Evolutionary conservation across 2,113 vertebrate species (phyloP), one percentile per base, ranked within the genome.

Genomic region (Corythaeola cristata): DNA sequence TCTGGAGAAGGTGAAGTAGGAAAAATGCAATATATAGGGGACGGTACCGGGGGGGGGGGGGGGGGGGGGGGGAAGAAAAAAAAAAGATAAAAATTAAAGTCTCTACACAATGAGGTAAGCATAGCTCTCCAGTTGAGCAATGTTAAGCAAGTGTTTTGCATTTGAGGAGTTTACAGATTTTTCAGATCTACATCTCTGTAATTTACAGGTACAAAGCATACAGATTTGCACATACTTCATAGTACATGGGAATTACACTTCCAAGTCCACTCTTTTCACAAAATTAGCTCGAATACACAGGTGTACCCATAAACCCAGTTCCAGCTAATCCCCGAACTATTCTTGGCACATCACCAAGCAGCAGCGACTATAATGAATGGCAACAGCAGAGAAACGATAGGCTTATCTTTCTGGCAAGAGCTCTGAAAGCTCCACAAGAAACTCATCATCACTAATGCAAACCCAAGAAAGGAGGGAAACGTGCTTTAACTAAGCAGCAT

Each of bases 391-490:
- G 44, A 81, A 76, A 62, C 0, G 13, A 82, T 55, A 91, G 74
- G 20, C 58, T 93, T 95, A 91, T 94, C 94, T 97, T 78, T 87
- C 90, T 92, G 75, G 75, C 76, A 96, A 84, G 66, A 76, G 50
- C 64, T 90, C 77, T 50, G 53, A 92, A 82, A 96, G 77, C 53
- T 75, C 71, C 69, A 59, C 3, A 3, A 83, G 62, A 87, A 96
- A 90, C 94, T 91, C 92, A 66, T 93, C 82, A 89, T 74, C 79
- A 58, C 69, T 83, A 82, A 89, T 41, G 58, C 82, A 93, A 91
- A 90, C 33, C 58, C 45, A 26, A 88, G 82, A 79, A 80, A 66
- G 66, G 28, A 58, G 60, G 32, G 45, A 94, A 94, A 89, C 20
- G 59, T 23, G 66, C 39, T 75, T 81, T 83, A 44, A 45, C 49